Conservation (phyloP, 2,888 invertebrate genomes). For the Lasioglossum leucozonium region DNA sequence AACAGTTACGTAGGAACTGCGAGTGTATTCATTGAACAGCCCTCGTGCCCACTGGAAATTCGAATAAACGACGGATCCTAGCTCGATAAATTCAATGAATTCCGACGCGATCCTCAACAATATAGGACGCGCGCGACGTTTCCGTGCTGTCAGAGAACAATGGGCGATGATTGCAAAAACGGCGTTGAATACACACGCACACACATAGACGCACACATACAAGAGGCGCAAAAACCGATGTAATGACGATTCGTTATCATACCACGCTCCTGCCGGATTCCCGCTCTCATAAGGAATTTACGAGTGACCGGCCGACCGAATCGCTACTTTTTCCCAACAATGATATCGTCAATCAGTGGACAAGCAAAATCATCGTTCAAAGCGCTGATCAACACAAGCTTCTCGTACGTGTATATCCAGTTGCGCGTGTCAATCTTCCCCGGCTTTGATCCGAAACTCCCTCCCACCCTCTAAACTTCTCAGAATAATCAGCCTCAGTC, state of each 20-base stretch:
- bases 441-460: neutral
- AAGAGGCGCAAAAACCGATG: conserved; percentile 39
- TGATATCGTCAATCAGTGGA: conserved; percentile 28
- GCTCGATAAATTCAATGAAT: conserved; percentile 43
- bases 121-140: neutral
- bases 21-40: conserved; percentile 5
- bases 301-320: conserved; percentile 28
- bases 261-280: neutral
- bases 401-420: conserved; percentile 22
- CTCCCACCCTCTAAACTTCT: conserved; percentile 12
- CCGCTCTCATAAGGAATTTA: conserved; percentile 32
- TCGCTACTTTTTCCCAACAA: conserved; percentile 39
- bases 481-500: conserved; percentile 52
- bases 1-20: neutral
- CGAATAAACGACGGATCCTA: conserved; percentile 23
- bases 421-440: conserved; percentile 16
- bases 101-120: conserved; percentile 26
- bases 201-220: neutral
- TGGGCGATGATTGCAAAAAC: conserved; percentile 57
- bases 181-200: conserved; percentile 14
- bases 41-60: neutral
- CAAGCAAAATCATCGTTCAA: conserved; percentile 35
- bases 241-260: conserved; percentile 52
- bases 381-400: conserved; percentile 30
- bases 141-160: conserved; percentile 37